phyloP scores from a whole-genome alignment of 2,113 vertebrate genomes.

The Melanerpes formicivorus region DNA sequence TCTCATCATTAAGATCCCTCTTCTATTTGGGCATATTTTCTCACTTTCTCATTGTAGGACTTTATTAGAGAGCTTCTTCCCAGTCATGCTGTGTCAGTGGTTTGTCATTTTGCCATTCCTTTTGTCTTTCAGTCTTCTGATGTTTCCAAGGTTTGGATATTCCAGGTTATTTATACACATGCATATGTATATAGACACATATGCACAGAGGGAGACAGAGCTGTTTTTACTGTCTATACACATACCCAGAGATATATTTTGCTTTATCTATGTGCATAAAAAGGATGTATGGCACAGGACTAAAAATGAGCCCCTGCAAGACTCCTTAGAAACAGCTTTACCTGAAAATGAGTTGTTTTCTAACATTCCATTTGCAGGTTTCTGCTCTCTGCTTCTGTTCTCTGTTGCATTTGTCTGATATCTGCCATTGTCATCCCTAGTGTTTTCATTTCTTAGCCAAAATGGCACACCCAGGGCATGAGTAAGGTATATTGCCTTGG shows the following conservation, averaged over 20 bases:
- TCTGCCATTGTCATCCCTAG: not conserved
- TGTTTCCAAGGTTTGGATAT: not conserved
- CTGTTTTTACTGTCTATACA: not conserved
- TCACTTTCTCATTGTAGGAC: not conserved
- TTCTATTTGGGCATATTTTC: not conserved
- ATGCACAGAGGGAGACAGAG: not conserved
- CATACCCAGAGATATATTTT: fast-evolving
- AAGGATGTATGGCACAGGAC: not conserved
- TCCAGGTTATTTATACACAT: not conserved
- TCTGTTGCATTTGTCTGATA: not conserved
- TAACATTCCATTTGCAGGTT: not conserved
- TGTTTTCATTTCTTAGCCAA: not conserved
- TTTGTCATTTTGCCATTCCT: not conserved
- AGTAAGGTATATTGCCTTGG: not conserved
- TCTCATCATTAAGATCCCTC: not conserved
- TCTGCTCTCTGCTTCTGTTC: not conserved
- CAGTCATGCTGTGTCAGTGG: not conserved
- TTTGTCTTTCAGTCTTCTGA: not conserved
- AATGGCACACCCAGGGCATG: not conserved
- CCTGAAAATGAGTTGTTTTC: not conserved
- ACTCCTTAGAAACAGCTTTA: not conserved
- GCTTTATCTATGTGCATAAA: not conserved
- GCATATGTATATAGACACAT: not conserved
- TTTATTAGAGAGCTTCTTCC: not conserved
- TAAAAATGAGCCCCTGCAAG: not conserved